A percentile compares a stretch with the other conserved stretches of the same genome.
Conservation (phyloP, 2,113 vertebrate species). For the Hymenochirus boettgeri region DNA sequence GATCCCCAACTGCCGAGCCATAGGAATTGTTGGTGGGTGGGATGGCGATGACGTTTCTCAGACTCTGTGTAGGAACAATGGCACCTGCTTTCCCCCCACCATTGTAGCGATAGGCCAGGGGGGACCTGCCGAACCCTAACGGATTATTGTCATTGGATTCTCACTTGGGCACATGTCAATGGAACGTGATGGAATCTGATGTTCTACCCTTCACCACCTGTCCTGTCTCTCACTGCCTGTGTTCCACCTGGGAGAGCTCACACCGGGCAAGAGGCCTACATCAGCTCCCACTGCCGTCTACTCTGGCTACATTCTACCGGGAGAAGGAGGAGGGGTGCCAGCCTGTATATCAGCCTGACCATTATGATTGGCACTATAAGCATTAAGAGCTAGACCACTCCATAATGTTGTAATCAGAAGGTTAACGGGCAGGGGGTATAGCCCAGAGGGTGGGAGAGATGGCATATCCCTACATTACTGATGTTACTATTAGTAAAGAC, state of each 20-base stretch:
- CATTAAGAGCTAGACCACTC: too few species aligned
- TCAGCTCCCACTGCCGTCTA: slow-evolving; percentile 18
- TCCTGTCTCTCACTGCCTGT: slow-evolving; percentile 27
- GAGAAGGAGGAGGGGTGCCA: slow-evolving; percentile 12
- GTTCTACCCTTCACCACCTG: too few species aligned
- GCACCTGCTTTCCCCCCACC: background rate
- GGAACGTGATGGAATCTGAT: slow-evolving; percentile 34
- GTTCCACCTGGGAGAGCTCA: slow-evolving; percentile 13
- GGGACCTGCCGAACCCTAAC: slow-evolving; percentile 17
- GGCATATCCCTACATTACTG: too few species aligned
- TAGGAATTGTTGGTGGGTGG: background rate
- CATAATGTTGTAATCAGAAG: too few species aligned
- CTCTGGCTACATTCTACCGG: background rate
- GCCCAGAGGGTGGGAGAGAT: too few species aligned
- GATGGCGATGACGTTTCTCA: background rate
- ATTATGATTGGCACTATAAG: too few species aligned
- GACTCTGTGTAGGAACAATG: slow-evolving; percentile 13
- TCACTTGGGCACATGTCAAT: slow-evolving; percentile 22
- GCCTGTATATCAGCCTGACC: too few species aligned
- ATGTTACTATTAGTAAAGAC: too few species aligned
- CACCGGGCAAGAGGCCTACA: slow-evolving; percentile 44
- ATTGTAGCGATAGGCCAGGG: slow-evolving; percentile 29
- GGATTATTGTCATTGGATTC: slow-evolving; percentile 32
- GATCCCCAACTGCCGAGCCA: slow-evolving; percentile 14
- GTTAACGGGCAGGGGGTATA: too few species aligned